Evolutionary conservation across 2,113 vertebrate species (phyloP), one percentile per base, ranked within the genome.

Genomic region (Excalfactoria chinensis): DNA sequence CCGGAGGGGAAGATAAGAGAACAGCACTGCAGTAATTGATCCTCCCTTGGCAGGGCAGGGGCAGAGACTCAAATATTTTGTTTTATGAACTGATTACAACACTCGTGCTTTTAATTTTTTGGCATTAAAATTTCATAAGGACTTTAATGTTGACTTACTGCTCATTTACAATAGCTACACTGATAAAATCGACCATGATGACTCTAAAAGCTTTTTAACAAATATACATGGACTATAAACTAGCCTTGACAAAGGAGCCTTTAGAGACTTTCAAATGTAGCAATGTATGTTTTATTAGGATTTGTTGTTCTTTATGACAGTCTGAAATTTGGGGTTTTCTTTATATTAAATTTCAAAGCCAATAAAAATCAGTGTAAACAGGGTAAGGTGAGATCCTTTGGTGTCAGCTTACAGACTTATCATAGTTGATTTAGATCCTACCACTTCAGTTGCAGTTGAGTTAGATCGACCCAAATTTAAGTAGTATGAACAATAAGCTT

Each of bases 151-250:
- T 75, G 93, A 63, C 66, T 93, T 86, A 73, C 58, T 85, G 77
- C 56, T 66, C 37, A 58, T 84, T 80, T 59, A 20, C 44, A 76
- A 37, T 15, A 44, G 35, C 41, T 51, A 60, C 70, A 34, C 30
- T 18, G 55, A 83, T 79, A 72, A 90, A 63, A 88, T 75, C 10
- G 68, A 89, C 88, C 86, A 44, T 7, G 28, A 30, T 11, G 74
- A 60, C 37, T 87, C 86, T 95, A 89, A 96, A 96, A 96, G 95
- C 86, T 74, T 97, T 95, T 96, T 89, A 95, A 93, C 81, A 89
- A 93, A 88, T 46, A n/a, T 58, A 4, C 34, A 69, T 18, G 43
- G 59, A 76, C 78, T 83, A 90, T 84, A 85, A 96, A 94, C 60
- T 15, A 76, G 13, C 69, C 75, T 84, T 90, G 86, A 88, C 66